Evolutionary conservation across 64 coral and sea anemone genomes (phyloP), one percentile per base, ranked within the genome.

Genomic region (Orbicella faveolata): DNA sequence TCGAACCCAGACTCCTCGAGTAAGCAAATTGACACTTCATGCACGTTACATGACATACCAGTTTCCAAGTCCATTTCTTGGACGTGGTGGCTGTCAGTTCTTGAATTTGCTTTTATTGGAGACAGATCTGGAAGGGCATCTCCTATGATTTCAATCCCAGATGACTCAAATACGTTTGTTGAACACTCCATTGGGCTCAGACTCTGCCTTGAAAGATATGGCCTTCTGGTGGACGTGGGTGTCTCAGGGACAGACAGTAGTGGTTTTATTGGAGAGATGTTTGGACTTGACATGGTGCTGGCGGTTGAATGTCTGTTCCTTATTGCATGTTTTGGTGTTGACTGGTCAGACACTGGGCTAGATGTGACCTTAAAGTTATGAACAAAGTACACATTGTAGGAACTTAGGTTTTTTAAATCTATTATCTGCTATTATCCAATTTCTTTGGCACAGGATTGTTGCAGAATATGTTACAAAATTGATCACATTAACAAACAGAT

Each of bases 41-140:
- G 36, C 7, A 41, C 2, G 36, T 48, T 69, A 84, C 81, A 84
- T 23, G 25, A 34, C 57, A 0, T 69, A 84, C 81, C 81, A 52
- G 51, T n/a, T 17, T 4, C 17, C 9, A 48, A 41, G 2, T 84
- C 21, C 62, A 67, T 68, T 84, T 15, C 23, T 2, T 23, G 36
- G 26, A 19, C 17, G 34, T 16, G 54, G 18, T 63, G 4, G 33
- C 18, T 18, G 26, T 11, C 15, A 34, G n/a, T 62, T 30, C 34
- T 16, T 6, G 11, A 8, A 81, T 37, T 20, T 39, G 74, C 51
- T 74, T 92, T 92, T 44, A 92, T 92, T 36, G 90, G 90, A 3
- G 90, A 92, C 19, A 92, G 63, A 92, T 92, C 90, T 2, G 90
- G 90, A 37, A 92, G 75, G 34, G 26, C 74, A 65, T 87, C 75